Evolutionary conservation across 2,888 invertebrate species (phyloP), one percentile per base, ranked within the genome.

Genomic region (Meloe dianella): DNA sequence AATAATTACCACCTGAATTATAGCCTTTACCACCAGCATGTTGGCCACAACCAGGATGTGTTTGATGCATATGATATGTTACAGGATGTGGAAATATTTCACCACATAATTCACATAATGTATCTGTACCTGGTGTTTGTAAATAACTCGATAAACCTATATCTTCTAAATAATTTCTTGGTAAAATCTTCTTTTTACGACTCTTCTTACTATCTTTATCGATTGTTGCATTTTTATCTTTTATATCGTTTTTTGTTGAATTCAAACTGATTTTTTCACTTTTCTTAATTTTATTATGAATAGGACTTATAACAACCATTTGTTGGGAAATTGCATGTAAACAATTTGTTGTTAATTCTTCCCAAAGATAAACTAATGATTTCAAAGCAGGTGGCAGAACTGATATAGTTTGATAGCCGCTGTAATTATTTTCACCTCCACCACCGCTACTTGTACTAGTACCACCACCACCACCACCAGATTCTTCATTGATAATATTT

Each of bases 21-120:
- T 96, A 98, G 0, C 97, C 98, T 81, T 93, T 92, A 0, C 94
- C 94, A 27, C 90, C 89, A 6, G 95, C 92, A 68, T 92, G 90
- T 71, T 90, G 89, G 0, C 95, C 95, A 82, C 98, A 98, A 0
- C 98, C 98, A 0, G 94, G 92, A 85, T 98, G 98, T 51, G 89
- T 86, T 80, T 91, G 90, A 35, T 93, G 89, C 95, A 98, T 95
- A 84, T 98, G 98, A 76, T 93, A 93, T 0, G 95, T 95, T 0
- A 97, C 90, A 0, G 97, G 96, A 69, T 90, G 89, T 0, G 91
- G 88, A 75, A 91, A 90, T 76, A 85, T 86, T 35, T 90, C 90
- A 5, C 93, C 94, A 81, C 98, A 98, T 41, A 98, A 86, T 82
- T 98, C 97, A 84, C 98, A 98, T 73, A 85, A 68, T 1, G 82